Evolutionary conservation across 2,888 invertebrate genomes (phyloP).

Genomic region (Sialis lutaria): DNA sequence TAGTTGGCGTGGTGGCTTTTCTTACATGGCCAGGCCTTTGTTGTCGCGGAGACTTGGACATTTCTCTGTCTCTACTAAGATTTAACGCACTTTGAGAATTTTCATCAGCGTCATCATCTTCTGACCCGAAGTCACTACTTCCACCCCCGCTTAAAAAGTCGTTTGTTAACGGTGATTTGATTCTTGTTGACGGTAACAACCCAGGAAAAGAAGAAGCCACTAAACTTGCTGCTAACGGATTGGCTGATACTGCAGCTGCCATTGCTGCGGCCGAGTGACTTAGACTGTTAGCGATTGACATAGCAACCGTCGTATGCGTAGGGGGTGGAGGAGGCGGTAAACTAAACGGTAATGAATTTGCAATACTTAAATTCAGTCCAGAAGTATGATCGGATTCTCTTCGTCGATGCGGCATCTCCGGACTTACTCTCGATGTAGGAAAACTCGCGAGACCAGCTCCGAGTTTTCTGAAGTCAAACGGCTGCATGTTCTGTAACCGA

Average conservation of each 20-base stretch:
- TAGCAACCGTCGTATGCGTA: constrained; percentile 36
- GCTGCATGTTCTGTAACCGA: constrained; percentile 87
- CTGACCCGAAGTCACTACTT: constrained; percentile 30
- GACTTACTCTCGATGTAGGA: constrained; percentile 27
- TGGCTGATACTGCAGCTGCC: constrained; percentile 40
- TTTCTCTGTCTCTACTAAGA: constrained; percentile 35
- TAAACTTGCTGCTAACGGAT: constrained; percentile 39
- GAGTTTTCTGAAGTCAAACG: constrained; percentile 78
- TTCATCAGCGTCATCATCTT: constrained; percentile 40
- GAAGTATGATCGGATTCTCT: constrained; percentile 26
- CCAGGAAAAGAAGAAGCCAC: constrained; percentile 44
- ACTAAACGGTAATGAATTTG: constrained; percentile 43
- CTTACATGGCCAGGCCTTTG: constrained; percentile 32
- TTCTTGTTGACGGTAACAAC: constrained; percentile 36
- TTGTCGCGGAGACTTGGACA: constrained; percentile 27
- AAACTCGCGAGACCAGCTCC: constrained; percentile 42
- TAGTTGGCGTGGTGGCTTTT: constrained; percentile 56
- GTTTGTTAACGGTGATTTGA: constrained; percentile 27
- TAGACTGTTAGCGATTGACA: constrained; percentile 32
- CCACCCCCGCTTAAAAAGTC: constrained; percentile 25
- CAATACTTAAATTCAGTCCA: constrained; percentile 41
- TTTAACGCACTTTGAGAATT: constrained; percentile 44
- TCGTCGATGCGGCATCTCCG: constrained; percentile 25
- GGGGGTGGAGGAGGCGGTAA: constrained; percentile 38
- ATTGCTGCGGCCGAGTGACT: constrained; percentile 46